Evolutionary conservation across 2,888 invertebrate species (phyloP).

Genomic region (Nebria brevicollis): DNA sequence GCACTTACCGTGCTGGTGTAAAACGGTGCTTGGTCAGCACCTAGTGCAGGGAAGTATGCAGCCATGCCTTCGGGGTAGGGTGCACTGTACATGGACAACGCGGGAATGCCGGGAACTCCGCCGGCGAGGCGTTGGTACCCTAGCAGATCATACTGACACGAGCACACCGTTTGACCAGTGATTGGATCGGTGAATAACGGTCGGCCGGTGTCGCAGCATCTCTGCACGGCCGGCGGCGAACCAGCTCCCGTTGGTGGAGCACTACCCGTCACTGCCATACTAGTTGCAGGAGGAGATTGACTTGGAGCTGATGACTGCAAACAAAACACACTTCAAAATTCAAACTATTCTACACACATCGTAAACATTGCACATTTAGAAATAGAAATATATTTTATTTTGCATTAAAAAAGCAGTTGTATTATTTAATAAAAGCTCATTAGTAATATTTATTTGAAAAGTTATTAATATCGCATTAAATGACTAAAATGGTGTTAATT

Average conservation of each 20-base stretch:
- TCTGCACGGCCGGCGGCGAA: conserved; percentile 65
- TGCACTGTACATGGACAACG: conserved; percentile 81
- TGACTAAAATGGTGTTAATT: conserved; percentile 27
- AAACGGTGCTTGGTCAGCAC: conserved; percentile 87
- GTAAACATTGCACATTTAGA: too few species aligned
- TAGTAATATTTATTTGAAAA: too few species aligned
- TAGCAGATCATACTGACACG: conserved; percentile 90
- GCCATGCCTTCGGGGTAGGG: conserved; percentile 87
- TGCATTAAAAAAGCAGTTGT: too few species aligned
- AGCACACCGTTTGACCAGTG: conserved; percentile 88
- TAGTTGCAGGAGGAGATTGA: conserved; percentile 73
- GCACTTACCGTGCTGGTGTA: conserved; percentile 85
- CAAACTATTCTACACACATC: too few species aligned
- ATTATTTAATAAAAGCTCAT: too few species aligned
- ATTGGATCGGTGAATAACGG: conserved; percentile 90
- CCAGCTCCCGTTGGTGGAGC: conserved; percentile 65
- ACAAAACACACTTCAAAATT: too few species aligned
- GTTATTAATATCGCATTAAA: conserved; percentile 23
- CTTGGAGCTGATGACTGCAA: conserved; percentile 71
- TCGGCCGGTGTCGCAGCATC: conserved; percentile 93
- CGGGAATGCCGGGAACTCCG: conserved; percentile 74
- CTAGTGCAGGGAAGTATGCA: conserved; percentile 85
- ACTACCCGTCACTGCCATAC: conserved; percentile 55
- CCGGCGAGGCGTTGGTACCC: conserved; percentile 82
- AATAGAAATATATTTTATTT: too few species aligned